Evolutionary conservation across 2,888 invertebrate genomes (phyloP).

Genomic region (Macrophya annulata): DNA sequence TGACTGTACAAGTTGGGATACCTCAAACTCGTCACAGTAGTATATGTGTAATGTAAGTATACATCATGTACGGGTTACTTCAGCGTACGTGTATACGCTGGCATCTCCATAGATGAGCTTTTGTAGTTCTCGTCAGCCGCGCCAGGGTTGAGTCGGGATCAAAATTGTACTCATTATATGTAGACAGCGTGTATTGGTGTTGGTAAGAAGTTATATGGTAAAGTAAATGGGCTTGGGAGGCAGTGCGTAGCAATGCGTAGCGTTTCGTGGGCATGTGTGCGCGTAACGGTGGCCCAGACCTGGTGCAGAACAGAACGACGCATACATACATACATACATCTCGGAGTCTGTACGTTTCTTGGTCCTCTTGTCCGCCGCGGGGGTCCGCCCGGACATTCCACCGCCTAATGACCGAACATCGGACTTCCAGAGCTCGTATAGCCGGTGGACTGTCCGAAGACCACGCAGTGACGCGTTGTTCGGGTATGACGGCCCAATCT

Average conservation of each 20-base stretch:
- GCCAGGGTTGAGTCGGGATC: slow-evolving; percentile 31
- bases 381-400: slow-evolving; percentile 64
- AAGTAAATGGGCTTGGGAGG: slow-evolving; percentile 11
- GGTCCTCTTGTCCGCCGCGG: slow-evolving; percentile 45
- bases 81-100: neutral
- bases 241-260: slow-evolving; percentile 24
- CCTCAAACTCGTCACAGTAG: neutral
- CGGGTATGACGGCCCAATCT: slow-evolving; percentile 65
- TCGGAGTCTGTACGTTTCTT: slow-evolving; percentile 43
- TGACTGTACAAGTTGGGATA: slow-evolving; percentile 7
- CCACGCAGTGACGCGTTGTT: slow-evolving; percentile 45
- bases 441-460: slow-evolving; percentile 51
- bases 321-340: slow-evolving; percentile 4
- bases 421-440: slow-evolving; percentile 59
- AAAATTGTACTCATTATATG: slow-evolving; percentile 41
- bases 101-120: slow-evolving; percentile 27
- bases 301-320: slow-evolving; percentile 47
- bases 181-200: slow-evolving; percentile 5
- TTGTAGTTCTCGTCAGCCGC: neutral
- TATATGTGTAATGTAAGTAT: slow-evolving; percentile 24
- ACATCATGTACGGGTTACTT: slow-evolving; percentile 31
- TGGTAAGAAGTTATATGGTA: slow-evolving; percentile 5
- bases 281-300: slow-evolving; percentile 41
- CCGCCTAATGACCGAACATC: slow-evolving; percentile 65
- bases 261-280: slow-evolving; percentile 18